These are phyloP conservation scores for Dysmachus trigonus DNA, from an alignment of 2,888 invertebrate genomes.

Conservation along the genomic window DNA sequence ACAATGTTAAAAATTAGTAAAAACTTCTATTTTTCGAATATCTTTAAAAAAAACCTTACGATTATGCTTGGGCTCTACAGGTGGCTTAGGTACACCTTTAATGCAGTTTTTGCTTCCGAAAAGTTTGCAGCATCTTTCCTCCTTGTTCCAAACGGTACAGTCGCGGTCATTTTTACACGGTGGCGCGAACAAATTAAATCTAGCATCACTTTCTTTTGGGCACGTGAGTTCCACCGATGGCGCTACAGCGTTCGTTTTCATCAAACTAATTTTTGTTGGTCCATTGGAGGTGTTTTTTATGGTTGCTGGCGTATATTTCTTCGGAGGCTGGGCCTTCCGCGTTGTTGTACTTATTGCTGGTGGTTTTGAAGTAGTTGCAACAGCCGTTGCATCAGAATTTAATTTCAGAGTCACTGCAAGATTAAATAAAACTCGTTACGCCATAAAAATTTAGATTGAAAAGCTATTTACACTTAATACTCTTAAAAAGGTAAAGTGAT, in stretches of 20 bases:
- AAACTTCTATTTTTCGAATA: neutral
- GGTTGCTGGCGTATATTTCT: constrained; percentile 60
- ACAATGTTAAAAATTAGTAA: neutral
- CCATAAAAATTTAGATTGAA: neutral
- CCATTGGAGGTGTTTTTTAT: constrained; percentile 60
- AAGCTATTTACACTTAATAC: neutral
- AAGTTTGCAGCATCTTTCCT: constrained; percentile 62
- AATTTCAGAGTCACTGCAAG: neutral
- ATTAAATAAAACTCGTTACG: neutral
- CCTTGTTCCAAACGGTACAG: constrained; percentile 60
- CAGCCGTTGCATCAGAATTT: constrained; percentile 47
- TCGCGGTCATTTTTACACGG: constrained; percentile 61
- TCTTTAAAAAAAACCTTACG: constrained; percentile 54
- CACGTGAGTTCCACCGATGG: constrained; percentile 61
- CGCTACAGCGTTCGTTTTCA: constrained; percentile 64
- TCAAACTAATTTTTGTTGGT: constrained; percentile 63
- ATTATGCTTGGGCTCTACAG: constrained; percentile 60
- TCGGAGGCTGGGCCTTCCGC: constrained; percentile 54
- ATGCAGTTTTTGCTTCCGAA: constrained; percentile 68
- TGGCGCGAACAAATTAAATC: constrained; percentile 63
- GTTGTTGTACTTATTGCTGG: constrained; percentile 45
- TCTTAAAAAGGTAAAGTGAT: neutral
- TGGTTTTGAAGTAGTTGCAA: constrained; percentile 46
- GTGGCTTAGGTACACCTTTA: constrained; percentile 70
- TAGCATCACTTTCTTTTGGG: constrained; percentile 64